phyloP scores from a whole-genome alignment of 2,888 invertebrate genomes.

The Escarpia spicata region DNA sequence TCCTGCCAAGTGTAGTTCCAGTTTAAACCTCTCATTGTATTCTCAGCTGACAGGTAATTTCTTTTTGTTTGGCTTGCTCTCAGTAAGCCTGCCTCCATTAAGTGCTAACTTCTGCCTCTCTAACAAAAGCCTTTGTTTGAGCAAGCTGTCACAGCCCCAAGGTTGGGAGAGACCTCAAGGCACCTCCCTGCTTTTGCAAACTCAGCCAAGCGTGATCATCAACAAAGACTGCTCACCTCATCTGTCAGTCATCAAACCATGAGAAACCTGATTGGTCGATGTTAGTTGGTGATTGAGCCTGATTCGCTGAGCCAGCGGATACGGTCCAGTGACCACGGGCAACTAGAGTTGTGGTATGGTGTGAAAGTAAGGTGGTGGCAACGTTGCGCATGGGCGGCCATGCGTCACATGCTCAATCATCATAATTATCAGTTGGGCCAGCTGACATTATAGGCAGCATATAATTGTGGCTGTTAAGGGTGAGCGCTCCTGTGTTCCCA shows the following conservation, averaged over 20 bases:
- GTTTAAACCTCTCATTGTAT: not conserved
- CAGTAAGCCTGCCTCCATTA: not conserved
- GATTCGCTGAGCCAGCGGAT: not conserved
- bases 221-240: not conserved
- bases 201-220: not conserved
- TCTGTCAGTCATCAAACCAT: not conserved
- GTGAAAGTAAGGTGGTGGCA: conserved; percentile 16
- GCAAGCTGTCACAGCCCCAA: not conserved
- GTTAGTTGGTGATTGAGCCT: not conserved
- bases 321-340: not conserved
- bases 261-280: not conserved
- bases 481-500: not conserved
- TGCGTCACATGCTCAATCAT: not conserved
- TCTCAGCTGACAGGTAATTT: conserved; percentile 5
- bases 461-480: conserved; percentile 13
- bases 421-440: conserved; percentile 16
- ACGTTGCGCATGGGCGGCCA: not conserved
- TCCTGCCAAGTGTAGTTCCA: not conserved
- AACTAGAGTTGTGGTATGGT: not conserved
- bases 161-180: not conserved
- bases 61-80: conserved; percentile 12
- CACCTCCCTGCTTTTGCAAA: not conserved
- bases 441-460: conserved; percentile 16
- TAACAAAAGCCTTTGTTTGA: not conserved
- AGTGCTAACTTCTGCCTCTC: conserved; percentile 16